phyloP scores from a whole-genome alignment of 2,888 invertebrate genomes.

The Cheilosia soror region DNA sequence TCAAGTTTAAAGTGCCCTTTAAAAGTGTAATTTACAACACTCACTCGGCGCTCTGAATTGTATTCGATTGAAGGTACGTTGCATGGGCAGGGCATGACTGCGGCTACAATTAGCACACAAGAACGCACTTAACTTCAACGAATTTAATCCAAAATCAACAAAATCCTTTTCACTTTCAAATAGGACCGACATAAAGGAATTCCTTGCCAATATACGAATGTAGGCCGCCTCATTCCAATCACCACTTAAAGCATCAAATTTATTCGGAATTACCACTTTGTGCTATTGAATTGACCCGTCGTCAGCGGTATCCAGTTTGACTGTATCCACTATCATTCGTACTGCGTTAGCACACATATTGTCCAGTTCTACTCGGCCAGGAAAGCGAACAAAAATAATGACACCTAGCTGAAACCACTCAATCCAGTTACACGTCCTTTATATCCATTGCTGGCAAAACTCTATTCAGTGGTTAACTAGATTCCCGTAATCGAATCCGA shows the following conservation, averaged over 20 bases:
- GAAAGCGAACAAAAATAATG: neutral
- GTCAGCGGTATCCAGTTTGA: neutral
- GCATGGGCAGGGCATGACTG: neutral
- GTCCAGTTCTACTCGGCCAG: neutral
- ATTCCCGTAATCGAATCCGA: conserved; percentile 19
- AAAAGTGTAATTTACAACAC: neutral
- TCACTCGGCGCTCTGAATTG: neutral
- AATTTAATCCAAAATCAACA: neutral
- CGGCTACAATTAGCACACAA: neutral
- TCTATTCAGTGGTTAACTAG: conserved; percentile 21
- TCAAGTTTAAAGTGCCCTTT: neutral
- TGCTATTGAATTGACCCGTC: neutral
- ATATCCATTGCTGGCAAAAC: neutral
- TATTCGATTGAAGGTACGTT: neutral
- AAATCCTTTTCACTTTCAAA: conserved; percentile 4
- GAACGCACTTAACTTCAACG: neutral
- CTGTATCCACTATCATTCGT: neutral
- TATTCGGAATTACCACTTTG: neutral
- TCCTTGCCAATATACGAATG: neutral
- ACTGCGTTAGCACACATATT: neutral
- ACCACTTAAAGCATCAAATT: neutral
- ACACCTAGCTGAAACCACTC: neutral
- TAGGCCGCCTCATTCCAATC: conserved; percentile 27
- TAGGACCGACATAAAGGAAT: neutral
- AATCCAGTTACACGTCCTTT: neutral